Conservation (phyloP, 2,888 invertebrate species). For the Neoitamus cyanurus region DNA sequence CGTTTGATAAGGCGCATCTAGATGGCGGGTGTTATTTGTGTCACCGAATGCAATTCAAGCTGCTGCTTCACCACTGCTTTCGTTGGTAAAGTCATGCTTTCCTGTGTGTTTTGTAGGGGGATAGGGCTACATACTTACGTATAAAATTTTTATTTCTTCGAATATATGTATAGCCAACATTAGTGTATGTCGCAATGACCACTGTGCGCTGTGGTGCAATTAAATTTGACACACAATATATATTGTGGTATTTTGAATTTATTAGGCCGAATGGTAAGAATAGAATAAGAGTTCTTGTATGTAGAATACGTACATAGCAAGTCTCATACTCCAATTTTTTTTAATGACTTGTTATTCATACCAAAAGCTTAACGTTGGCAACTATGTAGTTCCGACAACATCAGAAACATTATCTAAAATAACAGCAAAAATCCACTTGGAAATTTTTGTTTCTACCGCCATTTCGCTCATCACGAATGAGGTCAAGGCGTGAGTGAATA, state of each 20-base stretch:
- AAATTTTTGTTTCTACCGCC: background rate
- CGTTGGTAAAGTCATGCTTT: background rate
- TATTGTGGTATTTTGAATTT: background rate
- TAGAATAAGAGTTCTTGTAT: background rate
- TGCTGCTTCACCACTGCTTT: background rate
- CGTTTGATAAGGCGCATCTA: slow-evolving; percentile 1
- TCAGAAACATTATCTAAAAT: background rate
- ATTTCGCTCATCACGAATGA: background rate
- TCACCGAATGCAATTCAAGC: background rate
- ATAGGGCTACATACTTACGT: background rate
- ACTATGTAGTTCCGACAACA: background rate
- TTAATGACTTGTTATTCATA: background rate
- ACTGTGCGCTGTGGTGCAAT: background rate
- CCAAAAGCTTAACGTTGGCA: background rate
- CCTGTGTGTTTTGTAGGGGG: background rate
- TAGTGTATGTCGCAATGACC: background rate
- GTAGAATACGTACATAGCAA: background rate
- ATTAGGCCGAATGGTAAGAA: background rate
- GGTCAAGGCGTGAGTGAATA: background rate
- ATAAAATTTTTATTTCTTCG: background rate
- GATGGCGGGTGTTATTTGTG: background rate
- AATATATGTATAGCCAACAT: background rate
- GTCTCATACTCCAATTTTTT: background rate
- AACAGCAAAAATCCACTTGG: background rate
- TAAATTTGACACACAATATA: background rate